These are phyloP conservation scores for Colossoma macropomum DNA, from an alignment of 2,113 vertebrate genomes.

Conservation along the genomic window DNA sequence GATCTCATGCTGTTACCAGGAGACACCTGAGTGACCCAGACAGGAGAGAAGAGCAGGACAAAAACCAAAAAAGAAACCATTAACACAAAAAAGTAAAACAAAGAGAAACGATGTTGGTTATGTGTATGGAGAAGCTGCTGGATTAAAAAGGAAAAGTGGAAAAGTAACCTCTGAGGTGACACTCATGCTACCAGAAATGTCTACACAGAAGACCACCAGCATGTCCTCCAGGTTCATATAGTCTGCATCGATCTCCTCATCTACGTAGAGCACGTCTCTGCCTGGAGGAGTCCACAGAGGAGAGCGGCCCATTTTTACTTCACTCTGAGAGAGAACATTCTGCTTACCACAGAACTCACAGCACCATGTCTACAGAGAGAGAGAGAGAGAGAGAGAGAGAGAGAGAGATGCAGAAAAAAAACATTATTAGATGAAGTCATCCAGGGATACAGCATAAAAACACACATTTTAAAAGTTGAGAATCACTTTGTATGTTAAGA, in stretches of 20 bases:
- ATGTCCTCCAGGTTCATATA: slow-evolving; percentile 78
- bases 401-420: neutral
- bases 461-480: too few relatives aligned
- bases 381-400: neutral
- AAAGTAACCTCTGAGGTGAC: slow-evolving; percentile 72
- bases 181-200: slow-evolving; percentile 79
- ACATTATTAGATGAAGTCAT: too few relatives aligned
- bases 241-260: slow-evolving; percentile 59
- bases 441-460: too few relatives aligned
- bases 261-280: slow-evolving; percentile 71
- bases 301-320: slow-evolving; percentile 37
- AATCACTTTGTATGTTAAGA: too few relatives aligned
- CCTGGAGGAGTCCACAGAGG: slow-evolving; percentile 49
- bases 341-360: slow-evolving; percentile 75
- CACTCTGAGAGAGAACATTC: slow-evolving; percentile 42
- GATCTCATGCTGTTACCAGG: slow-evolving; percentile 58
- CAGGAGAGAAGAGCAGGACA: neutral
- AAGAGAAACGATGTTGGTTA: neutral
- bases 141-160: neutral
- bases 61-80: neutral
- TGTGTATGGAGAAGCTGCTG: neutral
- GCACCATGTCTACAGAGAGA: slow-evolving; percentile 66
- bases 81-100: too few relatives aligned
- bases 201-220: slow-evolving; percentile 78
- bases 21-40: slow-evolving; percentile 54